A percentile compares a stretch with the other conserved stretches of the same genome.
phyloP scores from a whole-genome alignment of 2,888 invertebrate species.

The Thalpophila matura region DNA sequence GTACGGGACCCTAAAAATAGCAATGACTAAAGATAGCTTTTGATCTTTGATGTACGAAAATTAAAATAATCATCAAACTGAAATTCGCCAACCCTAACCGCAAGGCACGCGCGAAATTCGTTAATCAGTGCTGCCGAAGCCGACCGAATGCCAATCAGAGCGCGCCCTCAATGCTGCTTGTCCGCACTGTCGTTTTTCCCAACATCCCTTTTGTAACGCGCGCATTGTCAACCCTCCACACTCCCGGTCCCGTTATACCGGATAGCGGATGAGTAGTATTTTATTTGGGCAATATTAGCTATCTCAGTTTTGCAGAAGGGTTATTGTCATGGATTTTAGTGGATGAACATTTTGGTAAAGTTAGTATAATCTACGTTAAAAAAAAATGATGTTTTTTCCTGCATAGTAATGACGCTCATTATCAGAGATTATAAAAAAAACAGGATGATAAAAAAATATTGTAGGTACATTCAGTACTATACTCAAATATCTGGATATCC shows the following conservation, averaged over 20 bases:
- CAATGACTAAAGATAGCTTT: constrained; percentile 10
- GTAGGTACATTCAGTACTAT: too few relatives aligned
- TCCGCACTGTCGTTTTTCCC: constrained; percentile 60
- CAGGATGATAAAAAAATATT: too few relatives aligned
- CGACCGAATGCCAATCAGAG: constrained; percentile 73
- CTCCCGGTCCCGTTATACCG: constrained; percentile 13
- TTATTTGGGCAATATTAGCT: constrained; percentile 47
- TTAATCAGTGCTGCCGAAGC: constrained; percentile 76
- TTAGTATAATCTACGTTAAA: not conserved
- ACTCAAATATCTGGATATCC: too few relatives aligned
- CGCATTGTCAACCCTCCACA: constrained; percentile 48
- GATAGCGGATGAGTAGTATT: constrained; percentile 39
- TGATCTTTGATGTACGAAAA: constrained; percentile 13
- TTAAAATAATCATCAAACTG: constrained; percentile 27
- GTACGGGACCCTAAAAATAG: too few relatives aligned
- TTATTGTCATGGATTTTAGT: constrained; percentile 42
- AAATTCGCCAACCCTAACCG: constrained; percentile 52
- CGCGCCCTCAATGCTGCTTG: constrained; percentile 68
- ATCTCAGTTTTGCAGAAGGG: constrained; percentile 44
- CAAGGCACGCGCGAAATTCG: constrained; percentile 75
- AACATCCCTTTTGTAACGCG: constrained; percentile 52
- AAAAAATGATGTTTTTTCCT: not conserved
- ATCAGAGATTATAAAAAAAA: not conserved
- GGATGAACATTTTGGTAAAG: constrained; percentile 10
- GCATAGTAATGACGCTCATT: not conserved